A percentile compares a stretch with the other conserved stretches of the same genome.
Conservation (phyloP, 2,797 vertebrate species). For the Poeciliopsis presidionis region DNA sequence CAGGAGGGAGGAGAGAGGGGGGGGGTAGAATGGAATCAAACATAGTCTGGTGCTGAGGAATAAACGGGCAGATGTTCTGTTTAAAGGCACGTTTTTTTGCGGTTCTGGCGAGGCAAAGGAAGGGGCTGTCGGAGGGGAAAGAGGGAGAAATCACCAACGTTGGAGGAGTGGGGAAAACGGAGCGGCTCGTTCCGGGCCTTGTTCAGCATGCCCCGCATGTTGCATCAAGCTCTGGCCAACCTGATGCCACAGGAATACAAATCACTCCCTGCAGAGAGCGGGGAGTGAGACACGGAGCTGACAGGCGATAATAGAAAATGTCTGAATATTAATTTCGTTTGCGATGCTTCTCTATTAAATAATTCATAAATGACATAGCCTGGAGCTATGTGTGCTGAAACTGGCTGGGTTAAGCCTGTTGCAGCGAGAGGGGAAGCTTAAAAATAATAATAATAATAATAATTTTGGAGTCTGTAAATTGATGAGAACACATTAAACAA, state of each 20-base stretch:
- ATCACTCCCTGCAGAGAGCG: slow-evolving; percentile 62
- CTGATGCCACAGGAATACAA: slow-evolving; percentile 75
- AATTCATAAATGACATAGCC: slow-evolving; percentile 76
- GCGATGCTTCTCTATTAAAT: slow-evolving; percentile 68
- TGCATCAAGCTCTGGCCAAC: slow-evolving; percentile 57
- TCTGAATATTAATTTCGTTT: slow-evolving; percentile 73
- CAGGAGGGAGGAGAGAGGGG: background rate
- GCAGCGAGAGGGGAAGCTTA: slow-evolving; percentile 25
- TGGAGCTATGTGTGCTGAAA: slow-evolving; percentile 48
- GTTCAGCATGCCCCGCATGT: slow-evolving; percentile 68
- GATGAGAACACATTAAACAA: slow-evolving; percentile 36
- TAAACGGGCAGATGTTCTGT: slow-evolving; percentile 22
- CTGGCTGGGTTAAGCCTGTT: slow-evolving; percentile 34
- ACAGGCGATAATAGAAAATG: slow-evolving; percentile 55
- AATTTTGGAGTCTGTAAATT: slow-evolving; percentile 24
- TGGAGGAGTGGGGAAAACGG: slow-evolving; percentile 39
- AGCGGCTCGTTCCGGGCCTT: slow-evolving; percentile 58
- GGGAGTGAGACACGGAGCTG: slow-evolving; percentile 26
- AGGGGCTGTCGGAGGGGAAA: slow-evolving; percentile 1
- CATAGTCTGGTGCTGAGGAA: slow-evolving; percentile 5
- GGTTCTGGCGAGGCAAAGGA: slow-evolving; percentile 1
- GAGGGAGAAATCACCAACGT: slow-evolving; percentile 43
- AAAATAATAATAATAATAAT: slow-evolving; percentile 3
- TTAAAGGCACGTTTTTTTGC: slow-evolving; percentile 11
- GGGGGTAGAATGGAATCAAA: background rate